A percentile compares a stretch with the other conserved stretches of the same genome.
phyloP scores from a whole-genome alignment of 2,113 vertebrate genomes.

The Datnioides undecimradiatus region DNA sequence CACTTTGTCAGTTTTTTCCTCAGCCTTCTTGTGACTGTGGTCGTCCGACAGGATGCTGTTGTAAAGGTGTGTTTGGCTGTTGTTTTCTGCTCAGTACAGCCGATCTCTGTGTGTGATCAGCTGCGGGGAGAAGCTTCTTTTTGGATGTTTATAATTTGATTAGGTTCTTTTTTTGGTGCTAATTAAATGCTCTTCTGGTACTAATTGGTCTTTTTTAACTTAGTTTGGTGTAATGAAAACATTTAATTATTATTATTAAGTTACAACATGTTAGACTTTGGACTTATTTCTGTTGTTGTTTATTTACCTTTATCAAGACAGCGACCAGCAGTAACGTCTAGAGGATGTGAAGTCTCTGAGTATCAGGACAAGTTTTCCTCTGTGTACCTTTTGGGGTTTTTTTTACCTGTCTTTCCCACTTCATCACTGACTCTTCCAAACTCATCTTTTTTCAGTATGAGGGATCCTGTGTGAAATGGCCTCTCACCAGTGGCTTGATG shows the following conservation, averaged over 20 bases:
- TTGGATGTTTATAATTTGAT: not conserved
- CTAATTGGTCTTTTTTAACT: not conserved
- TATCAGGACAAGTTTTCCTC: not conserved
- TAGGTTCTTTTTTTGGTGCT: no score
- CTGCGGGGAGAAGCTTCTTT: no score
- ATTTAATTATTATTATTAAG: not conserved
- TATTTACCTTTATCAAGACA: not conserved
- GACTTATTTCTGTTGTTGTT: not conserved
- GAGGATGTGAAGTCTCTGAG: not conserved
- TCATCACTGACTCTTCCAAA: conserved; percentile 22
- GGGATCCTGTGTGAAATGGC: conserved; percentile 67
- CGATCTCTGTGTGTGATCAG: no score
- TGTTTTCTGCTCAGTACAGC: no score
- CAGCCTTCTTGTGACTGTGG: no score
- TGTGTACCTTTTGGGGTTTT: not conserved
- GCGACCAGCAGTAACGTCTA: not conserved
- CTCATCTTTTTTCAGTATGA: conserved; percentile 55
- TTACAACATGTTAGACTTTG: not conserved
- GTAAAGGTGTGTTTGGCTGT: no score
- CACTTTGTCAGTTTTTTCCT: no score
- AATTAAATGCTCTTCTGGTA: not conserved
- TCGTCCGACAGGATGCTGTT: no score
- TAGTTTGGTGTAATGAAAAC: not conserved
- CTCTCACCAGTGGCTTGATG: conserved; percentile 62
- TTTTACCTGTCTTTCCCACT: conserved; percentile 21